These are phyloP conservation scores for Colius striatus DNA, from an alignment of 2,113 vertebrate species.

Conservation along the genomic window DNA sequence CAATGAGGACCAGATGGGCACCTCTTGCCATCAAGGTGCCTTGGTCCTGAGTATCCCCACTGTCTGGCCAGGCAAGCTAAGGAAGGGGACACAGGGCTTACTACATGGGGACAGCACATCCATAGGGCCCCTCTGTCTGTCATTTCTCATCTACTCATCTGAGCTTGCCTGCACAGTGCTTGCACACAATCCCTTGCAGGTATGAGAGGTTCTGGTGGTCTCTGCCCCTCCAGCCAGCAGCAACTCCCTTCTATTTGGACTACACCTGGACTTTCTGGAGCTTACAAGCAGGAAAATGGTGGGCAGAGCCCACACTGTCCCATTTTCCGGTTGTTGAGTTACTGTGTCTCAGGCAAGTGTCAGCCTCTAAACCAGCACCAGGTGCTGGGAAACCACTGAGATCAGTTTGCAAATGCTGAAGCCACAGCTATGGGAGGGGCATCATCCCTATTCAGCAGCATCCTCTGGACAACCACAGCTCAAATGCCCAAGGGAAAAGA, in stretches of 20 bases:
- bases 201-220: fast-evolving
- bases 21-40: background rate
- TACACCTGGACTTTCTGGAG: background rate
- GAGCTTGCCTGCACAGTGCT: background rate
- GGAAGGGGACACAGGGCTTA: background rate
- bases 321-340: background rate
- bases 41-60: background rate
- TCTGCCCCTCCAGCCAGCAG: background rate
- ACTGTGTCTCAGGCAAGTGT: fast-evolving
- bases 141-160: background rate
- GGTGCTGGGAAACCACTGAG: background rate
- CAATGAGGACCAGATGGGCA: background rate
- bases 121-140: background rate
- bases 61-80: background rate
- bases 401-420: background rate
- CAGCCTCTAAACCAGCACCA: background rate
- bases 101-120: background rate
- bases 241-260: background rate
- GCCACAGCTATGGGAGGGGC: background rate
- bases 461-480: background rate
- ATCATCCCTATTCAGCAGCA: background rate
- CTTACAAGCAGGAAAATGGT: background rate
- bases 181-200: fast-evolving
- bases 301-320: background rate
- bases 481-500: background rate